Conservation (phyloP, 2,888 invertebrate species). For the Callosobruchus maculatus region DNA sequence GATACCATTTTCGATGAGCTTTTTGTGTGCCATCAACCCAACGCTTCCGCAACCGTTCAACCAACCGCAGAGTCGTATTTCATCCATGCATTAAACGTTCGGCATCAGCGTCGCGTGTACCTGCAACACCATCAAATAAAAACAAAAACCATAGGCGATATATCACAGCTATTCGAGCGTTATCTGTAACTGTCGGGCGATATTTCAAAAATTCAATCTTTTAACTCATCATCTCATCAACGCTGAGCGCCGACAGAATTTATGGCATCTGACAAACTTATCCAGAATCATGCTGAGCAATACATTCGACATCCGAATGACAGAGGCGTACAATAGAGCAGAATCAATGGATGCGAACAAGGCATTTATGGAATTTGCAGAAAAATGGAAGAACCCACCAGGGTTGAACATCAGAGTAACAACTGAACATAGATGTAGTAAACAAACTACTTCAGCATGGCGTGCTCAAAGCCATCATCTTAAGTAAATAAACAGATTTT, state of each 20-base stretch:
- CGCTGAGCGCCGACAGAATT: slow-evolving; percentile 26
- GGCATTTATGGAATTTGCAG: too few relatives aligned
- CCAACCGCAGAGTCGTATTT: background rate
- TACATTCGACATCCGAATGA: background rate
- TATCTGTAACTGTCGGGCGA: slow-evolving; percentile 12
- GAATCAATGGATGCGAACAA: too few relatives aligned
- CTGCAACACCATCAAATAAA: background rate
- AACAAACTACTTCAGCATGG: too few relatives aligned
- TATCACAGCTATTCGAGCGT: background rate
- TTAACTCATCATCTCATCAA: slow-evolving; percentile 35
- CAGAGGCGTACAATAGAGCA: background rate
- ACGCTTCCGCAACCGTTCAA: background rate
- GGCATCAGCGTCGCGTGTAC: background rate
- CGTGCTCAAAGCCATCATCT: too few relatives aligned
- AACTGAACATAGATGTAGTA: too few relatives aligned
- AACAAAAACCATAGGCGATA: background rate
- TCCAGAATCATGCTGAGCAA: slow-evolving; percentile 24
- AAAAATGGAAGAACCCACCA: too few relatives aligned
- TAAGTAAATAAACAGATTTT: too few relatives aligned
- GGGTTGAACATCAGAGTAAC: too few relatives aligned
- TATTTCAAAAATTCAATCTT: slow-evolving; percentile 40
- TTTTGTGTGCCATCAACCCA: background rate
- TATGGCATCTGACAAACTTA: slow-evolving; percentile 30
- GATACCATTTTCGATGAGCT: background rate
- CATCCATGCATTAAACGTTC: background rate